Evolutionary conservation across 2,113 vertebrate genomes (phyloP), one percentile per base, ranked within the genome.

Genomic region (Bos javanicus): DNA sequence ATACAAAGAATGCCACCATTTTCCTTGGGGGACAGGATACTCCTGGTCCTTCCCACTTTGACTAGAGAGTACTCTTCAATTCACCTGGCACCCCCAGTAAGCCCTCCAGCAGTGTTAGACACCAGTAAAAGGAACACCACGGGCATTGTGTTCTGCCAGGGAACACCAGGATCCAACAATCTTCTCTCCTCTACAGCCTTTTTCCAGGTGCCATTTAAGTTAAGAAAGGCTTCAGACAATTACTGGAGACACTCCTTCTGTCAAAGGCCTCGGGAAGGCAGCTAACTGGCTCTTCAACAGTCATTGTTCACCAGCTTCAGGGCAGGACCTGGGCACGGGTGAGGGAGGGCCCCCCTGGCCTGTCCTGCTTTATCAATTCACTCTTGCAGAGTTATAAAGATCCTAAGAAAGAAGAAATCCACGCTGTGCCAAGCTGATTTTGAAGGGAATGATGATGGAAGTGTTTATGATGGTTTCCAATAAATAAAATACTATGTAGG

Each of bases 361-460:
- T 6, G 4, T 28, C 11, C 23, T 43, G 17, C n/a, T n/a, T 1
- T 23, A 11, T 43, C 36, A 87, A 13, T 50, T 48, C 39, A 1
- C 87, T 25, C 46, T 46, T 80, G 46, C 67, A 95, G 88, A 89
- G 60, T 50, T 87, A 60, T 92, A 67, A 97, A 74, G 80, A n/a
- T 6, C 54, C 16, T 0, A 87, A 80, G 90, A 98, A 95, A 7
- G 39, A 76, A 95, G n/a, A 95, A 91, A 91, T 26, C n/a, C 11
- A 95, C 7, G 60, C n/a, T 56, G 16, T 54, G 3, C 64, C 78
- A 98, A 60, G n/a, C 28, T 3, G 46, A 50, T 80, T 95, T 97
- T 97, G 83, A 97, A 98, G 91, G 33, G 43, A 98, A 95, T 91
- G 62, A 94, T 82, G 64, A 97, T 95, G 30, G 56, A 98, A 98